phyloP scores from a whole-genome alignment of 2,113 vertebrate genomes.

The Oreochromis niloticus region DNA sequence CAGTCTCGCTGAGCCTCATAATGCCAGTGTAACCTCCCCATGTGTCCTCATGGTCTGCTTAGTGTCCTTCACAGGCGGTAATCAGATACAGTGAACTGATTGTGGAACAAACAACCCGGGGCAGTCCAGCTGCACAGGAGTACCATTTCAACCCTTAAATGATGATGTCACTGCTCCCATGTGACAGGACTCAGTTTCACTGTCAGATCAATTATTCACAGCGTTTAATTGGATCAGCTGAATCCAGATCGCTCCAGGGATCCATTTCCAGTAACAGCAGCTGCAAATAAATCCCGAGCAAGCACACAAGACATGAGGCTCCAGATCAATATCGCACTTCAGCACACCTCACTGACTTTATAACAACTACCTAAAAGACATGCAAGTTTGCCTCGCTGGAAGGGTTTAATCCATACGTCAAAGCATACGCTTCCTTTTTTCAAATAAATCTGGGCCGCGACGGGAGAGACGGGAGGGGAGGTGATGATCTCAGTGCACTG shows the following conservation, averaged over 20 bases:
- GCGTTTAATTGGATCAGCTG: constrained; percentile 73
- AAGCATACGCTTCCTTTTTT: neutral
- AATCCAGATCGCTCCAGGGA: constrained; percentile 64
- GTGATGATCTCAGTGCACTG: constrained; percentile 32
- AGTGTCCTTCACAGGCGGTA: constrained; percentile 63
- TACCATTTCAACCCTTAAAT: constrained; percentile 52
- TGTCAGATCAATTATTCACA: constrained; percentile 75
- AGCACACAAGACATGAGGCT: constrained; percentile 42
- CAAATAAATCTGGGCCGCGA: neutral
- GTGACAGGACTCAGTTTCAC: constrained; percentile 68
- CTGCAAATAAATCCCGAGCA: constrained; percentile 68
- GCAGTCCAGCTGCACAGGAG: constrained; percentile 61
- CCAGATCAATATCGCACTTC: constrained; percentile 49
- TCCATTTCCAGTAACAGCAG: constrained; percentile 70
- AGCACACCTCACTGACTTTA: constrained; percentile 22
- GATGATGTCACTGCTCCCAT: constrained; percentile 70
- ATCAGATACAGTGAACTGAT: constrained; percentile 62
- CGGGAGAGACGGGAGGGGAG: neutral
- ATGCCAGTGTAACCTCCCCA: constrained; percentile 31
- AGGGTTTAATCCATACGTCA: neutral
- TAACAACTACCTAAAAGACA: constrained; percentile 14
- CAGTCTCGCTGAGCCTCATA: constrained; percentile 30
- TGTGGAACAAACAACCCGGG: constrained; percentile 58
- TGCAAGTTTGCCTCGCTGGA: neutral
- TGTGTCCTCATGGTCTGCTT: constrained; percentile 56